Conservation (phyloP, 1,140 invertebrate genomes). For the Liolophura sinensis region DNA sequence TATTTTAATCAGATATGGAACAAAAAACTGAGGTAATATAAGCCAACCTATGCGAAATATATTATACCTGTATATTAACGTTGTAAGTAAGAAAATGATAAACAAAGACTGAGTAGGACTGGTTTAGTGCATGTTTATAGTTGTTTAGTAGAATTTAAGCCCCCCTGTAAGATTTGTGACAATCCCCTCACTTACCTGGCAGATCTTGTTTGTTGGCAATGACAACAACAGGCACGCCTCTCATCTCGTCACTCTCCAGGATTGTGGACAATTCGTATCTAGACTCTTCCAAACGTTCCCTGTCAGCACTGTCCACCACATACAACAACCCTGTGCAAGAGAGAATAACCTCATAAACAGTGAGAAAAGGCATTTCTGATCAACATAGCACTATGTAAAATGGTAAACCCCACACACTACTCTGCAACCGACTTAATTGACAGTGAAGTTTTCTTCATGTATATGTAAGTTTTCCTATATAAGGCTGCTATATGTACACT, state of each 20-base stretch:
- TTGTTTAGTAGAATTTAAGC: background rate
- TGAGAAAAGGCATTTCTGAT: no score
- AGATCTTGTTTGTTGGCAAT: constrained; percentile 93
- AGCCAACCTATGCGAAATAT: background rate
- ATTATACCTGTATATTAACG: background rate
- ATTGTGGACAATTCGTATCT: constrained; percentile 81
- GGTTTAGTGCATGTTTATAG: background rate
- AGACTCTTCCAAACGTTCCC: constrained; percentile 94
- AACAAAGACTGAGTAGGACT: background rate
- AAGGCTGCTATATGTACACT: no score
- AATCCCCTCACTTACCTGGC: constrained; percentile 3
- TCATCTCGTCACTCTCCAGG: constrained; percentile 86
- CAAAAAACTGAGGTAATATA: background rate
- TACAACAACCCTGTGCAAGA: constrained; percentile 78
- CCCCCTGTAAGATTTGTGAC: background rate
- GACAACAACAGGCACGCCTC: constrained; percentile 93
- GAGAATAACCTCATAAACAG: no score
- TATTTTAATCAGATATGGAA: background rate
- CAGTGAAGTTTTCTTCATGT: no score
- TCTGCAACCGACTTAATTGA: no score
- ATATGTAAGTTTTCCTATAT: no score
- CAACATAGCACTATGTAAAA: no score
- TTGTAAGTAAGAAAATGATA: no score
- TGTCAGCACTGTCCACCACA: constrained; percentile 96
- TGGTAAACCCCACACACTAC: no score